phyloP scores from a whole-genome alignment of 53 echinoderm and acorn worm species.

The Echinarachnius parma region DNA sequence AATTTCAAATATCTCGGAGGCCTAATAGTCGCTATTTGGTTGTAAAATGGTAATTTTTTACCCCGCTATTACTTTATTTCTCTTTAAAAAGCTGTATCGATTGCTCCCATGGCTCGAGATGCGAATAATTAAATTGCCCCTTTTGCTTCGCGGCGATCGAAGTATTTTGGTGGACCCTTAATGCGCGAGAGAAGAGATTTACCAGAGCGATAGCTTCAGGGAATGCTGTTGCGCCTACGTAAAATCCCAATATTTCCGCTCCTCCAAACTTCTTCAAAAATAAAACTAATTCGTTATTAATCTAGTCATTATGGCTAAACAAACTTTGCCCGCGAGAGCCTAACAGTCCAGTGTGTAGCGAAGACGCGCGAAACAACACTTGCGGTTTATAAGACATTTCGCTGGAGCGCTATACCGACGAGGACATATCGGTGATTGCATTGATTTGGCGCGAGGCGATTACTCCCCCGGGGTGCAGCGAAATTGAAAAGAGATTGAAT shows the following conservation, averaged over 20 bases:
- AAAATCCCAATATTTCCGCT: slow-evolving; percentile 30
- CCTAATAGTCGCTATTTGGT: slow-evolving; percentile 45
- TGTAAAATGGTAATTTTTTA: slow-evolving; percentile 44
- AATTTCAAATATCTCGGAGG: slow-evolving; percentile 46
- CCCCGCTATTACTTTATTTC: slow-evolving; percentile 25
- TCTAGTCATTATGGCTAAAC: slow-evolving; percentile 37
- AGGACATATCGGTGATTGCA: slow-evolving; percentile 40
- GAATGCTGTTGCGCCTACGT: slow-evolving; percentile 20
- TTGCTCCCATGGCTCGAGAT: slow-evolving; percentile 28
- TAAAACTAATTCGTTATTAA: slow-evolving; percentile 38
- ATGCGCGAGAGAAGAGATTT: slow-evolving; percentile 28
- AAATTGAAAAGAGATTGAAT: slow-evolving; percentile 49
- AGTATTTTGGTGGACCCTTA: slow-evolving; percentile 20
- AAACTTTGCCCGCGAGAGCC: slow-evolving; percentile 22
- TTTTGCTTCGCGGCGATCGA: slow-evolving; percentile 18
- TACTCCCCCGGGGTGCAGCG: slow-evolving; percentile 42
- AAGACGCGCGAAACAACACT: not conserved
- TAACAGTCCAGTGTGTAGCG: not conserved
- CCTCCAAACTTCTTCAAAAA: slow-evolving; percentile 21
- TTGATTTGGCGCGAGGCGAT: slow-evolving; percentile 46
- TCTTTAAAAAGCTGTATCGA: too few relatives aligned
- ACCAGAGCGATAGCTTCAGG: slow-evolving; percentile 33
- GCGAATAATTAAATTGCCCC: slow-evolving; percentile 1
- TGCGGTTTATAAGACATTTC: slow-evolving; percentile 14
- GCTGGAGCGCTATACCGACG: slow-evolving; percentile 31